Base-by-base conservation (phyloP, 1,140 invertebrate species). In the Lepidurus packardi region DNA sequence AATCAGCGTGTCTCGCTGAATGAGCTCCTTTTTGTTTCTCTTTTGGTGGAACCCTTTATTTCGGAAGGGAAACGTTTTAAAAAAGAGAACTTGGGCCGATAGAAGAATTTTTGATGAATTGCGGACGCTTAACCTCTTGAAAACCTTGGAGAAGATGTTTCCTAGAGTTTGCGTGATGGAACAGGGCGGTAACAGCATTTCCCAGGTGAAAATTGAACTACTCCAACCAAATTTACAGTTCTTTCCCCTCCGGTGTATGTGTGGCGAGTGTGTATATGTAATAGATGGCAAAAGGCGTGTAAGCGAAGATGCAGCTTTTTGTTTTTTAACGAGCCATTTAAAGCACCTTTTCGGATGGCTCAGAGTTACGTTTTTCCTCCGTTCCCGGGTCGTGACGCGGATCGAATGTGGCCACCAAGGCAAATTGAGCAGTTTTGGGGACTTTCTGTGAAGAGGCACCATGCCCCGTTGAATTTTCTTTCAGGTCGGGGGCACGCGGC, bases 351-450 rank as follows among this genome's bases (percentile, higher is more conserved):
- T 21, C 53, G n/a, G 13, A 65, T 21, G 53, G 53, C 53, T 65
- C 21, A n/a, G 13, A 65, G 21, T 65, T 2, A 65, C 13, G 53
- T 65, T 65, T 65, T 65, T 16, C 45, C 45, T 0, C 16, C 21
- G 13, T 47, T 21, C 13, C 53, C 53, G 13, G 21, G 53, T n/a
- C 53, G 16, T 7, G 16, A 16, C 16, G 53, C 53, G 13, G 53
- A 9, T 65, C 21, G 53, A 65, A 21, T 65, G 53, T 65, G 53
- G 53, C 53, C 53, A 8, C 53, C 53, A 65, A 65, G 16, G 53
- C 53, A 65, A 65, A 65, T 65, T 65, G 53, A 16, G 53, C 53
- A n/a, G 53, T 65, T 65, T 65, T 65, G 16, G 21, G 21, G 53
- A 11, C 16, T 65, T 65, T 13, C 21, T 21, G 34, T 34, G 34